Base-by-base conservation (phyloP, 2,888 invertebrate species). In the Habroteleia sp. region DNA sequence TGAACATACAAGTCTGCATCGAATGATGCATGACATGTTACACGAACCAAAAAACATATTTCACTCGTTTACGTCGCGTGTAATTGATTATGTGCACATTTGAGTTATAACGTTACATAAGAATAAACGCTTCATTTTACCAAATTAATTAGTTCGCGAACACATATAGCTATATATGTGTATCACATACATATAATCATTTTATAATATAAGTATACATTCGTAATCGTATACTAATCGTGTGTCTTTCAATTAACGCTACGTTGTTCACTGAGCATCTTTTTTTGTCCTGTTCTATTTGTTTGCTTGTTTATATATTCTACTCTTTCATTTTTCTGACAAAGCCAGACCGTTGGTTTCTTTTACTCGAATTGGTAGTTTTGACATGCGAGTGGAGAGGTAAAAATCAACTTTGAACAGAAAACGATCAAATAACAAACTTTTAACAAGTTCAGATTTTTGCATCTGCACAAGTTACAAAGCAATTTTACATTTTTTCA, bases 201-300 rank as follows among this genome's bases (percentile, higher is more conserved):
- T 50, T 52, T 56, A 68, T 65, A 44, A 65, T 68, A 48, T 63
- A 46, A 63, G 73, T 73, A 73, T 73, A 73, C 73, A 73, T 73
- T 48, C 35, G 54, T 68, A 74, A 60, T 74, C 74, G 74, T 74
- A 74, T 74, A 74, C 66, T 62, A 62, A 37, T 62, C 46, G 54
- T 56, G 62, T 62, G 56, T 62, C 14, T 46, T 29, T 10, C n/a
- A 42, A 44, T 65, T 27, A 65, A 66, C 50, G 65, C 35, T 44
- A 50, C 65, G 35, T 56, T 29, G 37, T 58, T 65, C 44, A 16
- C 58, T 73, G 73, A 65, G 73, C 73, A 65, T 60, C 50, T 71
- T 60, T 23, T 16, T 27, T 37, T 37, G 23, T 5, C 17, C n/a
- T 39, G n/a, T n/a, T n/a, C n/a, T n/a, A n/a, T n/a, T n/a, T n/a